Percentiles rank a stretch among this genome's conserved stretches.
phyloP scores from a whole-genome alignment of 1,140 invertebrate species.

The Phenacoccus solenopsis region DNA sequence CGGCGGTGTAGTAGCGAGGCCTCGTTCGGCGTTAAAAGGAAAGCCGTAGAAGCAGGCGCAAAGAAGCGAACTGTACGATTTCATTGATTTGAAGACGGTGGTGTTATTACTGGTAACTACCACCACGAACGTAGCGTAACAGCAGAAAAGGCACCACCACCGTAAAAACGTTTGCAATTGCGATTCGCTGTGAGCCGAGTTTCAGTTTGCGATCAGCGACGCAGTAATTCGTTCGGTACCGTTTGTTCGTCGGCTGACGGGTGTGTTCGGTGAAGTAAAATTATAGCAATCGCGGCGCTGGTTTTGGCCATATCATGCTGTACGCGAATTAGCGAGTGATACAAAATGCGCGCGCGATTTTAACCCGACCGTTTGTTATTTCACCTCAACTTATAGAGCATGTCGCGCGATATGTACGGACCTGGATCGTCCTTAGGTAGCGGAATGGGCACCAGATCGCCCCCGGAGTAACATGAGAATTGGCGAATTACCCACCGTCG shows the following conservation, averaged over 20 bases:
- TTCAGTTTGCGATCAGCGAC: constrained; percentile 4
- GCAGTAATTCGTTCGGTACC: constrained; percentile 17
- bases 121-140: not conserved
- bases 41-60: constrained; percentile 13
- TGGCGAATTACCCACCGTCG: constrained; percentile 63
- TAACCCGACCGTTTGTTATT: not conserved
- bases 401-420: constrained; percentile 61
- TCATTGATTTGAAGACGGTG: constrained; percentile 21
- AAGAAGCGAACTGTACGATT: constrained; percentile 16
- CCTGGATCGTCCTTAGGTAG: constrained; percentile 38
- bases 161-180: not conserved
- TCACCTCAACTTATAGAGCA: constrained; percentile 27
- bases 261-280: not conserved
- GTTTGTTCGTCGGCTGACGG: not conserved
- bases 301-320: no score
- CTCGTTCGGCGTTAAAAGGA: not conserved
- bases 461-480: constrained; percentile 47
- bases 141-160: not conserved
- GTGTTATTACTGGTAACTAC: constrained; percentile 13
- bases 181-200: not conserved
- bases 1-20: not conserved
- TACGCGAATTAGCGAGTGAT: no score
- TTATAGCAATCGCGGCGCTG: no score
- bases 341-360: no score
- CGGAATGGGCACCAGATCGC: constrained; percentile 41